A percentile compares a stretch with the other conserved stretches of the same genome.
Conservation (phyloP, 2,113 vertebrate genomes). For the Tachycineta bicolor region DNA sequence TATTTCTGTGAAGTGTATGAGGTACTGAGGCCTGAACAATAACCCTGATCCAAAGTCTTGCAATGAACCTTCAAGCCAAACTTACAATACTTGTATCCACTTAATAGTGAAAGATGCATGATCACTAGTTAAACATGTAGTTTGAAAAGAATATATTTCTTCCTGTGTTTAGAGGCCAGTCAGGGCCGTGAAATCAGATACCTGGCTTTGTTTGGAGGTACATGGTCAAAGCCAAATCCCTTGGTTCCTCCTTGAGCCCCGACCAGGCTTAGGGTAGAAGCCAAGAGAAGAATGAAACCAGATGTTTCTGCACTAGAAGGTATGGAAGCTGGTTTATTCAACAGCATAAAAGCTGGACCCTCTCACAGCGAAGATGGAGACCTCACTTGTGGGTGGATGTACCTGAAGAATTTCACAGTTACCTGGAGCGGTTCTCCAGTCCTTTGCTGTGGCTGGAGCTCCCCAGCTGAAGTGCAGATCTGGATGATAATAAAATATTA, state of each 20-base stretch:
- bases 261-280: background rate
- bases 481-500: background rate
- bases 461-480: background rate
- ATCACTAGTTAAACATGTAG: background rate
- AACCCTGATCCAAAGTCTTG: background rate
- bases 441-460: background rate
- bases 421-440: background rate
- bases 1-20: background rate
- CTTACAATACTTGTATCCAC: accelerated
- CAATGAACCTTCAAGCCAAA: background rate
- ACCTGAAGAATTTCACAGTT: background rate
- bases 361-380: background rate
- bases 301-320: background rate
- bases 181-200: background rate
- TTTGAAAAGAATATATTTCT: background rate
- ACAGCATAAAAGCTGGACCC: background rate
- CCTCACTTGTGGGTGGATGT: accelerated
- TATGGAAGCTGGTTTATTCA: background rate
- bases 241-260: background rate
- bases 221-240: background rate
- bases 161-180: background rate
- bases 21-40: background rate
- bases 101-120: background rate
- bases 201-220: background rate
- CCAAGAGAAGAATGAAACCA: background rate